Conservation (phyloP, 2,113 vertebrate genomes). For the Carassius gibelio region DNA sequence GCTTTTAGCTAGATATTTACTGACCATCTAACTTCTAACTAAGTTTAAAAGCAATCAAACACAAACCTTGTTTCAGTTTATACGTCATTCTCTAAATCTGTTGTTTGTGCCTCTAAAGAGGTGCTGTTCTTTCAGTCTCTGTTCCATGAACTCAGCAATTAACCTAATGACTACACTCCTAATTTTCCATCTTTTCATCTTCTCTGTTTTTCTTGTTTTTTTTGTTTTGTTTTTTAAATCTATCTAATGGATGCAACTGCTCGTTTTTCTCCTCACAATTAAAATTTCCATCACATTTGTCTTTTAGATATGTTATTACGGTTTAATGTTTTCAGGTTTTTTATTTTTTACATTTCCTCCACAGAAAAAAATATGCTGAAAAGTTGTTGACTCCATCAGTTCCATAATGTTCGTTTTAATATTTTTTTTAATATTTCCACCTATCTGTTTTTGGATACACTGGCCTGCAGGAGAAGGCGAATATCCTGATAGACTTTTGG, state of each 20-base stretch:
- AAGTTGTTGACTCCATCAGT: not conserved
- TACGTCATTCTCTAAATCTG: slow-evolving; percentile 25
- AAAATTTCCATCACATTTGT: slow-evolving; percentile 13
- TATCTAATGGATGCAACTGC: slow-evolving; percentile 38
- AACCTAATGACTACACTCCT: slow-evolving; percentile 30
- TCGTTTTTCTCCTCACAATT: not conserved
- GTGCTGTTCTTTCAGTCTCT: not conserved
- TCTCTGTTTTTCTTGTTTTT: slow-evolving; percentile 15
- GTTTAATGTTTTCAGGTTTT: not conserved
- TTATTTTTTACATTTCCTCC: not conserved
- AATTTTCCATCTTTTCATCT: not conserved
- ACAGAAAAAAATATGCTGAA: not conserved
- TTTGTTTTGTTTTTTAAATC: not conserved
- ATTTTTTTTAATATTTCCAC: not conserved
- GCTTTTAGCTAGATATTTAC: slow-evolving; percentile 21
- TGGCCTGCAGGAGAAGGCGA: slow-evolving; percentile 11
- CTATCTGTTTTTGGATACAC: not conserved
- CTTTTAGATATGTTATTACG: not conserved
- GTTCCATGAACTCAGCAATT: slow-evolving; percentile 22
- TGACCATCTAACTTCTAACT: slow-evolving; percentile 4
- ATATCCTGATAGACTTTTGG: not conserved
- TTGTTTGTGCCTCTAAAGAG: slow-evolving; percentile 4
- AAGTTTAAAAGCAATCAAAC: slow-evolving; percentile 26
- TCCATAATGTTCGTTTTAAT: not conserved
- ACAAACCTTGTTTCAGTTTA: not conserved